A percentile compares a stretch with the other conserved stretches of the same genome.
Evolutionary conservation across 2,888 invertebrate species (phyloP).

Genomic region (Sarcophaga rosellei): DNA sequence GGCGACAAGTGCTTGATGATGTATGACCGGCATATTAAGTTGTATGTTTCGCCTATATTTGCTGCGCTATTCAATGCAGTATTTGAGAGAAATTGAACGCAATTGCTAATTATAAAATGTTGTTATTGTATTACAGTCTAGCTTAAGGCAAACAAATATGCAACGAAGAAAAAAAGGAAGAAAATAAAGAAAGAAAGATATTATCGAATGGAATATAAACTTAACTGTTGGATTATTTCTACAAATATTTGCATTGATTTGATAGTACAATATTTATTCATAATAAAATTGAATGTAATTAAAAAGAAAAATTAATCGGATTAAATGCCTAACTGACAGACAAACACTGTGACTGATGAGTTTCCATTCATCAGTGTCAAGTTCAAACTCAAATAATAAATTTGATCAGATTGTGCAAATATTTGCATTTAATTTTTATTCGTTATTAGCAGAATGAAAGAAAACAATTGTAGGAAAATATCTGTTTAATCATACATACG

Average conservation of each 20-base stretch:
- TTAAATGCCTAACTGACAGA: slow-evolving; percentile 6
- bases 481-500: too few relatives aligned
- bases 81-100: slow-evolving; percentile 1
- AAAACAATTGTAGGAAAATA: neutral
- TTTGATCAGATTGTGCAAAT: too few relatives aligned
- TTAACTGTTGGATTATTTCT: slow-evolving; percentile 3
- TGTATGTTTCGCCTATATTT: neutral
- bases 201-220: slow-evolving; percentile 8
- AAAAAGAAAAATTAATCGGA: slow-evolving; percentile 12
- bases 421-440: too few relatives aligned
- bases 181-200: neutral
- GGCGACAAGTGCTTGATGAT: slow-evolving; percentile 13
- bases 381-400: neutral
- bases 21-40: slow-evolving; percentile 41
- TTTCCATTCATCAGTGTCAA: slow-evolving; percentile 27
- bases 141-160: slow-evolving; percentile 6
- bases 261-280: slow-evolving; percentile 2
- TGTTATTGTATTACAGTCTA: neutral
- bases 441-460: neutral
- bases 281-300: neutral
- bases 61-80: neutral
- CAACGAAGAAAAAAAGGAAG: neutral
- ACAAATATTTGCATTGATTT: neutral
- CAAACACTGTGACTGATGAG: slow-evolving; percentile 1
- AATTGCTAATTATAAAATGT: slow-evolving; percentile 28